Evolutionary conservation across 2,888 invertebrate genomes (phyloP).

Genomic region (Sisyra nigra): DNA sequence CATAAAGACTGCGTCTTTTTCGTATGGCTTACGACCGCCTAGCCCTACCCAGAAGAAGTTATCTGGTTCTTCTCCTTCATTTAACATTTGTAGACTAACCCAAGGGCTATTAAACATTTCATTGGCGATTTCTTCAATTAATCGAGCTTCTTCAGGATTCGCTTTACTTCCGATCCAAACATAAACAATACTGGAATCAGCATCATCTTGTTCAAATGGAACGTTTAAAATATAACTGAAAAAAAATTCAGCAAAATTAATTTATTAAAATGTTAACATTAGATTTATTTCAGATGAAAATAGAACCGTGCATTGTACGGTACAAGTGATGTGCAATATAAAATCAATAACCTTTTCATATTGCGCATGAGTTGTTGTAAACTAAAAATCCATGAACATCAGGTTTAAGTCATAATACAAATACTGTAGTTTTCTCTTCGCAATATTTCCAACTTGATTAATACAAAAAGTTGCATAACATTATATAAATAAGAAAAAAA

Average conservation of each 20-base stretch:
- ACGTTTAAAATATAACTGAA: slow-evolving; percentile 80
- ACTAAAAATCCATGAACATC: slow-evolving; percentile 2
- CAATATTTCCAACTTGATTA: too few relatives aligned
- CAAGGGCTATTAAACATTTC: slow-evolving; percentile 77
- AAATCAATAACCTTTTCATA: too few relatives aligned
- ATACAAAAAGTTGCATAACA: too few relatives aligned
- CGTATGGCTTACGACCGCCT: slow-evolving; percentile 80
- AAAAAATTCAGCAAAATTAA: too few relatives aligned
- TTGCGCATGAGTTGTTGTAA: background rate
- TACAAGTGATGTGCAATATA: too few relatives aligned
- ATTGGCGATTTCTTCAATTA: slow-evolving; percentile 84
- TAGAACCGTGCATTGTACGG: too few relatives aligned
- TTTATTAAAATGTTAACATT: too few relatives aligned
- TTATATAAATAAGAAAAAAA: too few relatives aligned
- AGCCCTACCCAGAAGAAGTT: slow-evolving; percentile 98
- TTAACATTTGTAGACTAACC: slow-evolving; percentile 62
- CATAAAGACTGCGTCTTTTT: slow-evolving; percentile 81
- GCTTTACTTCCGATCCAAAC: slow-evolving; percentile 86
- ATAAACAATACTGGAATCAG: slow-evolving; percentile 78
- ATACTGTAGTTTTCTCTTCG: too few relatives aligned
- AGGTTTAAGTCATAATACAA: too few relatives aligned
- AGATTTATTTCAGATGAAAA: too few relatives aligned
- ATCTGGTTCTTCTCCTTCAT: slow-evolving; percentile 93
- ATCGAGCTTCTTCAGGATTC: slow-evolving; percentile 68
- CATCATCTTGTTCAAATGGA: slow-evolving; percentile 75